Percentiles rank a stretch among this genome's conserved stretches.
Conservation (phyloP, 2,113 vertebrate genomes). For the Dasypus novemcinctus region DNA sequence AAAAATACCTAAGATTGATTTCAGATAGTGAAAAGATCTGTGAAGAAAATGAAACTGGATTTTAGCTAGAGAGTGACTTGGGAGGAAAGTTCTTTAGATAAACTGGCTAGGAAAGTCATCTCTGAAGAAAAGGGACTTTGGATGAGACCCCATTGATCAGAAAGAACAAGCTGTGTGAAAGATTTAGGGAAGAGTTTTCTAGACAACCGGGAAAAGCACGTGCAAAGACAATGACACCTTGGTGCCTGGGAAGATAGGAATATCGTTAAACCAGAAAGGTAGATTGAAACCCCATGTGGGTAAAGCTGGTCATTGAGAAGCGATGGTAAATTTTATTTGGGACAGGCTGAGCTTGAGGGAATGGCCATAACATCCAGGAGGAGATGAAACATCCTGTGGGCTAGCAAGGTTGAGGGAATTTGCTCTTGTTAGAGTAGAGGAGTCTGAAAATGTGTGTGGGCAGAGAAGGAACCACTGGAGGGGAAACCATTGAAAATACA, state of each 20-base stretch:
- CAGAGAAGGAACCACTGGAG: background rate
- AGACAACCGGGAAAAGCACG: background rate
- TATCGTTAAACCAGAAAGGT: background rate
- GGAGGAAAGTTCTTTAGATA: background rate
- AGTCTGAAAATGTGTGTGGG: background rate
- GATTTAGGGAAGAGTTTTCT: background rate
- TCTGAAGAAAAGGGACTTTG: background rate
- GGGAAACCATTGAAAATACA: background rate
- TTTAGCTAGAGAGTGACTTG: slow-evolving; percentile 15
- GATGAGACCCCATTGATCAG: background rate
- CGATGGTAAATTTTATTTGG: background rate
- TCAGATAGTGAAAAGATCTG: background rate
- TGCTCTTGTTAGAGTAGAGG: background rate
- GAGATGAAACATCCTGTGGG: background rate
- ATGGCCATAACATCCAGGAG: background rate
- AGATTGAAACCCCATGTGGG: background rate
- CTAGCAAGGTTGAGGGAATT: background rate
- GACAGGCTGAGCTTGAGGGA: background rate
- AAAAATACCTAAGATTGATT: background rate
- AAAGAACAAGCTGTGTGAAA: background rate
- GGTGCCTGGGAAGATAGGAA: background rate
- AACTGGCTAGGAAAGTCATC: background rate
- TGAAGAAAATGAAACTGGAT: slow-evolving; percentile 30
- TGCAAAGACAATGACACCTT: background rate
- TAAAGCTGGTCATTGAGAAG: background rate